Evolutionary conservation across 2,888 invertebrate genomes (phyloP), one percentile per base, ranked within the genome.

Genomic region (Oscheius myriophilus): DNA sequence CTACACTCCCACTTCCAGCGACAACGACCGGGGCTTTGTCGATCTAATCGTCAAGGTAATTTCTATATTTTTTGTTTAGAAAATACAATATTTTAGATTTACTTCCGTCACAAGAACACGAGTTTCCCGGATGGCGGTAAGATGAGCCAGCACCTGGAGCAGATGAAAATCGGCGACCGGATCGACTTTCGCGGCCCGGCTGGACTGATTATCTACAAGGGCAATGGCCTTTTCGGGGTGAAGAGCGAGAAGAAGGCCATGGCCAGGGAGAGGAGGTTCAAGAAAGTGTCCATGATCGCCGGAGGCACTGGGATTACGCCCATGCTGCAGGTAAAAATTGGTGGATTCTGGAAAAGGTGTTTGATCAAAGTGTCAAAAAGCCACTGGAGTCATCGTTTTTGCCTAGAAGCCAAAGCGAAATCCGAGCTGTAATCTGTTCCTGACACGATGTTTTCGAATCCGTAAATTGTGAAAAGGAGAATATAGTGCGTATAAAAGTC

Each of bases 1-100:
- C 0, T 99, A 98, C 88, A 99, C 98, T 6, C 98, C 98, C 2
- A 94, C 96, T 3, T 93, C 95, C 25, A 93, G 93, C 81, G 96
- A 97, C 88, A 95, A 96, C 84, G 93, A 96, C 86, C 90, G 92
- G 70, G 98, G 98, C 49, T 93, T 91, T 87, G 92, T 95, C 63
- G 96, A 96, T 89, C 90, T 96, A 76, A 93, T 96, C 67, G 90
- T 96, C 76, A 96, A 96, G 90, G 93, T 92, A 88, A 41, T 39
- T 33, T 12, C 2, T 1, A 4, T 12, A 7, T 3, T 43, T 12
- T 0, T 16, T 62, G 23, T 25, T 16, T 23, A 43, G 46, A 58
- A 0, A 6, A 1, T 0, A 26, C 39, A 12, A 1, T n/a, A n/a
- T 61, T 70, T 49, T 53, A 94, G 93, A 93, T 97, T 0, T 98